Base-by-base conservation (phyloP, 1,140 invertebrate species). In the Elysia chlorotica region DNA sequence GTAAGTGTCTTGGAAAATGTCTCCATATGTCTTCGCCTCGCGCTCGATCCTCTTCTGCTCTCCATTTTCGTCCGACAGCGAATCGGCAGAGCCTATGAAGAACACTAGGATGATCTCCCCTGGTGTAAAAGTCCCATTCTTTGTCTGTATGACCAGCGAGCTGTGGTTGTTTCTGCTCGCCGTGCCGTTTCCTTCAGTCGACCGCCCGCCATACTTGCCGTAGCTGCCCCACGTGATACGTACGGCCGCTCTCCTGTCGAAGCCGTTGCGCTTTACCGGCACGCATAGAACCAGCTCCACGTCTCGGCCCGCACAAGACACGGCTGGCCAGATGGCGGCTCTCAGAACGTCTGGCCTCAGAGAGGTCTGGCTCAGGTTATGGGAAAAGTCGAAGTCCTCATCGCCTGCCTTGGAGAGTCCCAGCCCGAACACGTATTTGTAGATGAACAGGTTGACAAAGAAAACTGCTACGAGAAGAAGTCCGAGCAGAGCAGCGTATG, bases 1-100 rank as follows among this genome's bases (percentile, higher is more conserved):
- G 85, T 95, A 95, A 76, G 90, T 91, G 23, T 92, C 93, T 87
- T 94, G 93, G 31, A 95, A 89, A 69, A 96, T 89, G 82, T 96
- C 94, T n/a, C 88, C 85, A 78, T 91, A 89, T 0, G 76, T 77
- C 0, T 78, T 77, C 79, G 90, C 90, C 85, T 96, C 94, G 30
- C 33, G 56, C 19, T 21, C 19, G 5, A 79, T 59, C 54, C 38
- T 35, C 4, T 35, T 35, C 37, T 76, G 68, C 6, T 31, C 57
- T 38, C 78, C 62, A 35, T 88, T 77, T 21, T 89, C 78, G 35
- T 88, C 77, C 17, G 89, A 78, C 1, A 94, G 74, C 4, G 79
- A 74, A 0, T 80, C 65, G 66, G 91, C 88, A 23, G 86, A 85
- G 14, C 93, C 94, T 25, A 94, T 68, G 10, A 95, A 84, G 82